Base-by-base conservation (phyloP, 1,140 invertebrate species). In the Dinothrombium tinctorium region DNA sequence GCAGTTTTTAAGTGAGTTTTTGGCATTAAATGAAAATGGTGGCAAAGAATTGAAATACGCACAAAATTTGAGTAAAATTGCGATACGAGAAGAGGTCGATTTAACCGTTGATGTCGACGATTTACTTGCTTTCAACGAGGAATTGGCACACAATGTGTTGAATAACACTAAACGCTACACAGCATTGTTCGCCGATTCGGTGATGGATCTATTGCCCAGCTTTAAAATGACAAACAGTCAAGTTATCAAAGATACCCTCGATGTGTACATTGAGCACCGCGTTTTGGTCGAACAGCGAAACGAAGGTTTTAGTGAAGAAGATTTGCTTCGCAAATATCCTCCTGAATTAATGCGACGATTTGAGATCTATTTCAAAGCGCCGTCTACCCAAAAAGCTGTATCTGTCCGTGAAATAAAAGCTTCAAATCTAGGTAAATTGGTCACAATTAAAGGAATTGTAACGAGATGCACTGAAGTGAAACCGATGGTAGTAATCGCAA, bases 261-360 rank as follows among this genome's bases (percentile, higher is more conserved):
- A 99, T 67, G 79, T 96, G 35, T 99, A 92, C 56, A 95, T 98
- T 54, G 86, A 94, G 54, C 92, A 99, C 63, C 71, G 92, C 47
- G 59, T 92, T 49, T 51, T 40, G 49, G 54, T 12, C 12, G 40
- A 45, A 33, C 39, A 23, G n/a, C 6, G 21, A 21, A 24, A 35
- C 14, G 31, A 37, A 21, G 68, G 35, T 86, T 86, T 54, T 20
- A 28, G 3, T 28, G 28, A 12, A n/a, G 25, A 23, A 15, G 28
- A 45, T n/a, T 17, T 35, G 6, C 1, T 21, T 3, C 19, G 37
- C 17, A 74, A 74, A 64, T 98, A 89, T 63, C 90, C 92, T 33
- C 68, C 82, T 32, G 87, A 98, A 57, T 62, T 99, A 0, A 79
- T 98, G 64, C 69, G 89, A 46, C 63, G 92, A 72, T 99, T 37